A percentile compares a stretch with the other conserved stretches of the same genome.
Conservation (phyloP, 2,113 vertebrate genomes). For the Lontra canadensis region DNA sequence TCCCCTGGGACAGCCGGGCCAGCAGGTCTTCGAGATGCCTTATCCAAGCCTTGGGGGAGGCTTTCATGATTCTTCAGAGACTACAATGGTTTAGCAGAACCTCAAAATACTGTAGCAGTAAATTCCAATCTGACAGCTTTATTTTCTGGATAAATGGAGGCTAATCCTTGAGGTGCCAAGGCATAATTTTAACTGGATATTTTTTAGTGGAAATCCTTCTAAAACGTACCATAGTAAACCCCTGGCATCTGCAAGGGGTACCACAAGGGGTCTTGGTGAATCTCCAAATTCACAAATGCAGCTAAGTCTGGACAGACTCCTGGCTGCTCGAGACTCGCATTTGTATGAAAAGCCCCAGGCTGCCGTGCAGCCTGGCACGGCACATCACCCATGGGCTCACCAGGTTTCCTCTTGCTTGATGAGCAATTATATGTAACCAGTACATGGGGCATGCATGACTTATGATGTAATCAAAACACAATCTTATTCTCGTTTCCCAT, state of each 20-base stretch:
- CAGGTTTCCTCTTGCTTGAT: background rate
- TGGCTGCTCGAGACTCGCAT: constrained; percentile 50
- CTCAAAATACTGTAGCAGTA: constrained; percentile 26
- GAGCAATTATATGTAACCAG: constrained; percentile 53
- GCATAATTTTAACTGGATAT: constrained; percentile 61
- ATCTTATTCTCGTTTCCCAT: constrained; percentile 34
- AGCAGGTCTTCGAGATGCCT: background rate
- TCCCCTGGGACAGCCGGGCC: too few relatives aligned
- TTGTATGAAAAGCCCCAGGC: constrained; percentile 61
- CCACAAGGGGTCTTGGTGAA: constrained; percentile 63
- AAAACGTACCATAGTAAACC: constrained; percentile 55
- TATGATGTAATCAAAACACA: constrained; percentile 50
- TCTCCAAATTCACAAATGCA: constrained; percentile 63
- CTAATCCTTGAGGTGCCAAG: constrained; percentile 69
- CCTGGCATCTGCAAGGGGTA: constrained; percentile 34
- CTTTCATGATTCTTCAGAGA: background rate
- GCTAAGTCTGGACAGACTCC: constrained; percentile 33
- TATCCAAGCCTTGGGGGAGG: background rate
- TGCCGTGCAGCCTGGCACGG: background rate
- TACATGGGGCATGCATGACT: constrained; percentile 44
- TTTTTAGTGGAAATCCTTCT: constrained; percentile 63
- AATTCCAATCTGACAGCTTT: constrained; percentile 60
- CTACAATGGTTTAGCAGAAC: constrained; percentile 5
- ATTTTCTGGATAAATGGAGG: constrained; percentile 70
- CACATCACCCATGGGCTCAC: background rate